Evolutionary conservation across 2,888 invertebrate species (phyloP), one percentile per base, ranked within the genome.

Genomic region (Ectemnius continuus): DNA sequence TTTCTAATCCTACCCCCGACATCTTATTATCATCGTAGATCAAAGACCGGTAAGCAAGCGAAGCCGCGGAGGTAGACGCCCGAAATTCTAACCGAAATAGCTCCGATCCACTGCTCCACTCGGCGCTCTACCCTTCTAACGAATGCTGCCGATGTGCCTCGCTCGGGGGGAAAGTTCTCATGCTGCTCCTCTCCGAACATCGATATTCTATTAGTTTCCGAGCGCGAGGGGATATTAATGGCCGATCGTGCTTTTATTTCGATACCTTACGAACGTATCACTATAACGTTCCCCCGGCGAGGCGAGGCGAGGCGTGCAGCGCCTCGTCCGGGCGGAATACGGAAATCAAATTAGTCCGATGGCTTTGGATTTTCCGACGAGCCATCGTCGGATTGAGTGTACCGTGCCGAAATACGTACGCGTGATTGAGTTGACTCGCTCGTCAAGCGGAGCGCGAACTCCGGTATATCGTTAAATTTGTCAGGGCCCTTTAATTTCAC

Each of bases 401-500:
- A 23, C 23, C 23, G 3, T 23, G 23, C 68, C 67, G 74, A 70
- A 70, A 47, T 59, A 13, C 67, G 45, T 67, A 28, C 18, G 36
- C 66, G 14, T 77, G 77, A 80, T 36, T 36, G 36, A 36, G 36
- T 36, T 11, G 36, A 36, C 36, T 36, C 0, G 36, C 36, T 36
- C 8, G 36, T 36, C 8, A 36, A 36, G 14, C 52, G 52, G 16
- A 52, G 52, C 52, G 52, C 36, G 36, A 36, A 36, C 36, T 36
- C 3, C 36, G 70, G 80, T 72, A 78, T 64, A 81, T 69, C 77
- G 78, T 77, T 86, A 88, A 90, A 89, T 90, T 90, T 88, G 89
- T 89, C 87, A 86, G 83, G 86, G 87, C 86, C 36, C 88, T 89
- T 88, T 88, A 89, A 89, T 90, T 90, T 90, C 90, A 90, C 83